Percentiles rank a stretch among this genome's conserved stretches.
Conservation (phyloP, 2,113 vertebrate genomes). For the Alexandromys fortis region DNA sequence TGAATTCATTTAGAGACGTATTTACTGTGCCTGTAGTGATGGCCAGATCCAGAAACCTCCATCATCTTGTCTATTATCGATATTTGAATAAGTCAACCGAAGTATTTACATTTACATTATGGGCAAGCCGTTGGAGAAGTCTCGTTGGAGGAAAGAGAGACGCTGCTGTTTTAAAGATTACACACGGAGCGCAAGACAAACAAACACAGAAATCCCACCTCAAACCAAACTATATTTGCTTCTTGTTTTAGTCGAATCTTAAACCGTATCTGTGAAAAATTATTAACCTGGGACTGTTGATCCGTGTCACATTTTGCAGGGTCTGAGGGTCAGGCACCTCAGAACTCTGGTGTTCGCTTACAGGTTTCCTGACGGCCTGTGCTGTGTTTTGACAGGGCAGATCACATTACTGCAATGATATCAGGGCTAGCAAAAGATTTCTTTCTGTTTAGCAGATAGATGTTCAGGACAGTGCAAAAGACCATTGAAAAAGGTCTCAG, state of each 20-base stretch:
- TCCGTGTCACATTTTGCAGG: neutral
- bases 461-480: too few species aligned
- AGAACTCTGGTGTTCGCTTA: neutral
- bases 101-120: neutral
- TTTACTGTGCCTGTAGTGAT: neutral
- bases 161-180: neutral
- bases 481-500: neutral
- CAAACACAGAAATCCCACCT: neutral
- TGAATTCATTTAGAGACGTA: conserved; percentile 20
- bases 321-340: neutral
- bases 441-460: neutral
- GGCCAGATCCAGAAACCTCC: conserved; percentile 42
- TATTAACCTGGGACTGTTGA: neutral
- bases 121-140: conserved; percentile 29
- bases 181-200: neutral
- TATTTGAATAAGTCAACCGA: conserved; percentile 20
- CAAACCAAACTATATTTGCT: neutral
- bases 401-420: neutral
- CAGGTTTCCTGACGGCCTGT: neutral
- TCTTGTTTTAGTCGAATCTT: neutral
- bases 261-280: neutral
- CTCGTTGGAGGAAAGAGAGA: conserved; percentile 37
- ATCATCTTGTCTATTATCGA: conserved; percentile 62
- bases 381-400: neutral
- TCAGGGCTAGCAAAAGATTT: neutral